Evolutionary conservation across 2,113 vertebrate species (phyloP).

Genomic region (Entomyzon cyanotis): DNA sequence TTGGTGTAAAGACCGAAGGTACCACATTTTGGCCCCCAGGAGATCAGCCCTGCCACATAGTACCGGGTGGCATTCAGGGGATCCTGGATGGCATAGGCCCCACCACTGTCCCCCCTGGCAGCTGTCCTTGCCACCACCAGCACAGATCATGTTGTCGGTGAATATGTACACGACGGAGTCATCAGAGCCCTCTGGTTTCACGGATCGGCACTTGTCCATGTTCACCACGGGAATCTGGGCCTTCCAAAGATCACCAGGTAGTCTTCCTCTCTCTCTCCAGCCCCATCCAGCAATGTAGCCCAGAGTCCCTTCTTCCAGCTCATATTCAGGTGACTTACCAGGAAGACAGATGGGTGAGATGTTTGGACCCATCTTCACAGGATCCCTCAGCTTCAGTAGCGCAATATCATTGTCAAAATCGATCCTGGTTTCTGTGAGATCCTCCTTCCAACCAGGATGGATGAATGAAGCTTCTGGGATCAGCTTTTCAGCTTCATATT

Average conservation of each 20-base stretch:
- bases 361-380: constrained; percentile 67
- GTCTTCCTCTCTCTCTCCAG: neutral
- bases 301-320: neutral
- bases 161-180: constrained; percentile 2
- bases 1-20: constrained; percentile 87
- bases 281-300: constrained; percentile 81
- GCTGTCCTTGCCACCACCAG: constrained; percentile 82
- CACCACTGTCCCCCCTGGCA: constrained; percentile 85
- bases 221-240: constrained; percentile 54
- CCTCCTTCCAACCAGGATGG: constrained; percentile 61
- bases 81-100: constrained; percentile 76
- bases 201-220: constrained; percentile 54
- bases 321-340: constrained; percentile 25
- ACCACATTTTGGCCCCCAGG: constrained; percentile 87
- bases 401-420: constrained; percentile 80
- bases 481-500: neutral
- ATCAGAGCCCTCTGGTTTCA: neutral
- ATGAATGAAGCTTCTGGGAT: constrained; percentile 52
- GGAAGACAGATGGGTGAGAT: constrained; percentile 77
- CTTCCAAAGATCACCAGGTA: constrained; percentile 5
- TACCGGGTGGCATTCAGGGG: constrained; percentile 15
- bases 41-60: constrained; percentile 81
- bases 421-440: neutral
- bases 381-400: constrained; percentile 63
- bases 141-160: constrained; percentile 92